Base-by-base conservation (phyloP, 2,113 vertebrate species). In the Rhabdornis inornatus region DNA sequence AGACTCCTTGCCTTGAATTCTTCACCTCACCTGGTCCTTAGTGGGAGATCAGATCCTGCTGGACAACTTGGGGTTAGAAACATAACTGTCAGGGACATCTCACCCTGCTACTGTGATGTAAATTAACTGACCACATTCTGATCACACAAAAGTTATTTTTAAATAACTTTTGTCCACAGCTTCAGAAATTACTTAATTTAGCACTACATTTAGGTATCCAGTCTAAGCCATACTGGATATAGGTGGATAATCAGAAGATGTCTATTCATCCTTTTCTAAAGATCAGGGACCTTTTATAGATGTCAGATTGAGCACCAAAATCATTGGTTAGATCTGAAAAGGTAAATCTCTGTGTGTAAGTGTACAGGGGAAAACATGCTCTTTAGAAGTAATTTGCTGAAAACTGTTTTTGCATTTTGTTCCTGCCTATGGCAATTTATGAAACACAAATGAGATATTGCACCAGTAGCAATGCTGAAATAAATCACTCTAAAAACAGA, bases 401-500 rank as follows among this genome's bases (percentile, higher is more conserved):
- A 80, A 96, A 93, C 55, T 74, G 55, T 83, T 94, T 86, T 86
- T 52, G 3, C 70, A 66, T 95, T 97, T 95, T 83, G 59, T 78
- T 93, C 64, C 90, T 95, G 94, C 92, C 91, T 83, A 42, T 63
- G 91, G 94, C 95, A 92, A 92, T 96, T 94, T 95, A 94, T 93
- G 95, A 93, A 97, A 92, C 92, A 93, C 90, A 94, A 97, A 97
- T 93, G 94, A 96, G 94, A 93, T 95, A 92, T 52, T 90, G 80
- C 95, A 93, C 71, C 80, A 63, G 79, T 50, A 81, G 83, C 1
- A 3, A 86, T 50, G 80, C 71, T 80, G 92, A 94, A 93, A 95
- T 96, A 97, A 97, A 97, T 96, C 92, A 93, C 83, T 87, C 80
- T 86, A 89, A 96, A 93, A 96, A 93, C 90, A 96, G 95, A 89